Conservation (phyloP, 2,888 invertebrate genomes). For the Lycophotia porphyrea region DNA sequence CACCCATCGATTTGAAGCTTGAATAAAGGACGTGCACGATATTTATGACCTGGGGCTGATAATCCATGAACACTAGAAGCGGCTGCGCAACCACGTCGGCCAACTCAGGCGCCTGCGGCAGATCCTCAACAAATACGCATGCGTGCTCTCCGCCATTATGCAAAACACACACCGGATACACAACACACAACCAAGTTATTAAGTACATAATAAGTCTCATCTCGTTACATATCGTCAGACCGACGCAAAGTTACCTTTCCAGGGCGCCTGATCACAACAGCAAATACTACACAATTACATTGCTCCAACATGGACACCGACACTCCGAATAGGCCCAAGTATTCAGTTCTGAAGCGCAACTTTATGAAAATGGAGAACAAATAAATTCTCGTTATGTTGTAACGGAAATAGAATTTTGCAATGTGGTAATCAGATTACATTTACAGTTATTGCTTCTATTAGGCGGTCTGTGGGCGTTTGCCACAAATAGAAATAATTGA, state of each 20-base stretch:
- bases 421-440: constrained; percentile 82
- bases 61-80: constrained; percentile 75
- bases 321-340: constrained; percentile 75
- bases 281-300: constrained; percentile 80
- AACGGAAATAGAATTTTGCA: constrained; percentile 83
- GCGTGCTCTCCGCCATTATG: constrained; percentile 81
- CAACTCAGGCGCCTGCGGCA: constrained; percentile 69
- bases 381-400: constrained; percentile 86
- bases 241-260: constrained; percentile 63
- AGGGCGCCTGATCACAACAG: constrained; percentile 65
- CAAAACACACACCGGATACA: constrained; percentile 84
- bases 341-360: constrained; percentile 77
- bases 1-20: constrained; percentile 45
- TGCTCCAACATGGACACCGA: constrained; percentile 73
- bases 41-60: constrained; percentile 68
- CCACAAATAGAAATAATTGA: constrained; percentile 72
- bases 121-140: constrained; percentile 71
- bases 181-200: constrained; percentile 77
- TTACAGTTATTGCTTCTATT: constrained; percentile 80
- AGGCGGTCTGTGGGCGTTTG: constrained; percentile 75
- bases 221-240: constrained; percentile 73
- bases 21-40: constrained; percentile 71
- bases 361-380: constrained; percentile 85
- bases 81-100: constrained; percentile 59
- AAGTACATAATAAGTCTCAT: constrained; percentile 79